Conservation (phyloP, 2,797 vertebrate genomes). For the Lycodopsis pacificus region DNA sequence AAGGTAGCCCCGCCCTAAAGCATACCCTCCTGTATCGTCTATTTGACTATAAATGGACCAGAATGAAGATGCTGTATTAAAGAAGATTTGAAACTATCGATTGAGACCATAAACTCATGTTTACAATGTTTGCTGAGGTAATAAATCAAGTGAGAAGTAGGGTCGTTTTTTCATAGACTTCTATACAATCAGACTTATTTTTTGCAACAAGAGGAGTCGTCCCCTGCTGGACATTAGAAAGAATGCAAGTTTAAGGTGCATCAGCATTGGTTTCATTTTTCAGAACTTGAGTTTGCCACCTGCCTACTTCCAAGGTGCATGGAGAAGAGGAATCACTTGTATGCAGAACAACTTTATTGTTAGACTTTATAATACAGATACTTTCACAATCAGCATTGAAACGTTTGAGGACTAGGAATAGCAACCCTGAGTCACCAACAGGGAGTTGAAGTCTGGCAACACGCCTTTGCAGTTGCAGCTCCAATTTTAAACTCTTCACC, state of each 20-base stretch:
- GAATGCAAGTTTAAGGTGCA: not conserved
- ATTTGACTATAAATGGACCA: too few species aligned
- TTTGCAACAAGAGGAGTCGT: not conserved
- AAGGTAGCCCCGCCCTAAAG: too few species aligned
- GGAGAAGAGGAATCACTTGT: not conserved
- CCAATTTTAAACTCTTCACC: conserved; percentile 45
- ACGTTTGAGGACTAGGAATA: conserved; percentile 38
- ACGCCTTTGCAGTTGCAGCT: conserved; percentile 16
- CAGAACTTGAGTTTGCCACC: not conserved
- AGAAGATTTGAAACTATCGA: not conserved
- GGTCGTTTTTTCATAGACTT: not conserved
- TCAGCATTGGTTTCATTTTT: not conserved
- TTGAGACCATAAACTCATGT: not conserved
- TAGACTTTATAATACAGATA: not conserved
- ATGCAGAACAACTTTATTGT: not conserved
- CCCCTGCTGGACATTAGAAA: too few species aligned
- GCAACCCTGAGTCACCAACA: conserved; percentile 28
- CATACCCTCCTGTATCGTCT: too few species aligned
- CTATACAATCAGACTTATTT: not conserved
- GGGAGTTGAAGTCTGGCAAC: conserved; percentile 1
- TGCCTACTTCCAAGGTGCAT: not conserved
- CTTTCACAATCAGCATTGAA: not conserved
- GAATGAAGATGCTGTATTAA: not conserved
- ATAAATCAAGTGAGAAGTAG: not conserved
- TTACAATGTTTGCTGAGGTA: not conserved